phyloP scores from a whole-genome alignment of 2,113 vertebrate species.

The Antennarius striatus region DNA sequence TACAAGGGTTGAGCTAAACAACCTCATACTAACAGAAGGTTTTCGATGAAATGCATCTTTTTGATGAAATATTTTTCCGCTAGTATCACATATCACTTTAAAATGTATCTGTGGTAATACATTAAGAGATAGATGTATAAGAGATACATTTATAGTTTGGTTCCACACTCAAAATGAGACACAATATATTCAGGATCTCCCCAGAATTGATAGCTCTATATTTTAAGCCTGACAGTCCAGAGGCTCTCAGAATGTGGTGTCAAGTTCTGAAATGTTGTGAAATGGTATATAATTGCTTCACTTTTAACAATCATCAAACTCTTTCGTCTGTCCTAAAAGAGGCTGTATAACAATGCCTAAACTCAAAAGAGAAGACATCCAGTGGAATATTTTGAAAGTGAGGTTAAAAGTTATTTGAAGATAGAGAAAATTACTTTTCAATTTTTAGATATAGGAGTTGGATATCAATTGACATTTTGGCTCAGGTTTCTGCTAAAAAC shows the following conservation, averaged over 20 bases:
- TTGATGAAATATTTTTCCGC: too few relatives aligned
- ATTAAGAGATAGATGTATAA: too few relatives aligned
- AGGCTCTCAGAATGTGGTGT: constrained; percentile 24
- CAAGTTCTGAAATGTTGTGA: constrained; percentile 42
- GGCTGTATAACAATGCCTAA: constrained; percentile 31
- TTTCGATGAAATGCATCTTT: too few relatives aligned
- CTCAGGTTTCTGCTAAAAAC: too few relatives aligned
- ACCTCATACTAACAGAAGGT: too few relatives aligned
- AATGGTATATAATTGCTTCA: constrained; percentile 45
- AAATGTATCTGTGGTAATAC: too few relatives aligned
- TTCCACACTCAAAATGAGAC: too few relatives aligned
- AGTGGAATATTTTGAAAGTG: constrained; percentile 32
- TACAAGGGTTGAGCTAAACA: too few relatives aligned
- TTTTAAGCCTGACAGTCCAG: not conserved
- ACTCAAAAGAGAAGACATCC: constrained; percentile 26
- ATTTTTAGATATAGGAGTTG: constrained; percentile 20
- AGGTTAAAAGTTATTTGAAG: constrained; percentile 24
- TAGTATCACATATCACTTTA: too few relatives aligned
- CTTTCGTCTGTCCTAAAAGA: constrained; percentile 53
- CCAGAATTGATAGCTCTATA: too few relatives aligned
- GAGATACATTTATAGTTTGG: too few relatives aligned
- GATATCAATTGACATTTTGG: constrained; percentile 23
- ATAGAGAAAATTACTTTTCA: constrained; percentile 48
- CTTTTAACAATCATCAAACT: constrained; percentile 34
- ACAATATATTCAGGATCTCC: too few relatives aligned